Evolutionary conservation across 2,113 vertebrate species (phyloP).

Genomic region (Thunnus thynnus): DNA sequence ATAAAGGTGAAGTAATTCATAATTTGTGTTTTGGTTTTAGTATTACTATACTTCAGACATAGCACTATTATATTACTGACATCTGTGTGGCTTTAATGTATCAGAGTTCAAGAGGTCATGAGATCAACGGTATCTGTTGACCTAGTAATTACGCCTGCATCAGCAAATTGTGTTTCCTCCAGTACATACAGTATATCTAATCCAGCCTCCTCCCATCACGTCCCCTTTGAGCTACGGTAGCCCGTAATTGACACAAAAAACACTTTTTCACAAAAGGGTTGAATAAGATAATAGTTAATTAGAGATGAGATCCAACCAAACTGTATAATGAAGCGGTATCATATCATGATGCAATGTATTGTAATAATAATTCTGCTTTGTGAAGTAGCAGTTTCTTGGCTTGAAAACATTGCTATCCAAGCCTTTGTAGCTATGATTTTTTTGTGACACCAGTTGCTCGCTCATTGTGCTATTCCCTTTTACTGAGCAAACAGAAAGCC

Average conservation of each 20-base stretch:
- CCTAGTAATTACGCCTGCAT: not conserved
- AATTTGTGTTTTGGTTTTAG: no score
- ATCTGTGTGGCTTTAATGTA: not conserved
- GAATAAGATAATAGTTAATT: slow-evolving; percentile 46
- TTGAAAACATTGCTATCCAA: not conserved
- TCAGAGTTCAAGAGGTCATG: slow-evolving; percentile 7
- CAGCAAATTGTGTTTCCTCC: not conserved
- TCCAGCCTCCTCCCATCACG: not conserved
- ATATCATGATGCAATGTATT: slow-evolving; percentile 54
- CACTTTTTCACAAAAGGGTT: not conserved
- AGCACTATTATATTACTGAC: not conserved
- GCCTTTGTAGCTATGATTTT: no score
- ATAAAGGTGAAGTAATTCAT: no score
- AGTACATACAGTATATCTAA: not conserved
- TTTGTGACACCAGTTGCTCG: not conserved
- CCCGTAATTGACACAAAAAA: slow-evolving; percentile 24
- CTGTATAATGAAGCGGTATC: not conserved
- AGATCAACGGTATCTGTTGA: not conserved
- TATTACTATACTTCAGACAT: no score
- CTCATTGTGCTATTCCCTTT: not conserved
- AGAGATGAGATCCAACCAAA: slow-evolving; percentile 21
- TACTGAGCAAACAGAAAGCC: slow-evolving; percentile 4
- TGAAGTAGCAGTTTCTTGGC: slow-evolving; percentile 15
- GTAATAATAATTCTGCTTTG: slow-evolving; percentile 18
- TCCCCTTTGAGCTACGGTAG: not conserved